phyloP scores from a whole-genome alignment of 1,140 invertebrate species.

The Chymomyza costata region DNA sequence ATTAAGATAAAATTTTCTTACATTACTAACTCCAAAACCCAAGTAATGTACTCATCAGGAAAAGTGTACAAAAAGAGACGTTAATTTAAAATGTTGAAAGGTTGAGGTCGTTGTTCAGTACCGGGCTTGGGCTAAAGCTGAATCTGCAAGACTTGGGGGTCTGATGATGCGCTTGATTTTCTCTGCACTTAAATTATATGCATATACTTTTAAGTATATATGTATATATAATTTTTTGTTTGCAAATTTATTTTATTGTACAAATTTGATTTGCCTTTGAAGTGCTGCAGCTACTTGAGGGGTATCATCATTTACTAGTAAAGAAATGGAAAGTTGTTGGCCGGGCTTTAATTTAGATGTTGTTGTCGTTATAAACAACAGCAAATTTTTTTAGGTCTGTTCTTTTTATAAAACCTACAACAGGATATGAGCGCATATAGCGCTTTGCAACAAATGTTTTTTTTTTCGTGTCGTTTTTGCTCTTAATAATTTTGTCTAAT shows the following conservation, averaged over 20 bases:
- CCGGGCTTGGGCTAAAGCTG: not conserved
- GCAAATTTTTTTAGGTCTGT: not conserved
- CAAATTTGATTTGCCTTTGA: not conserved
- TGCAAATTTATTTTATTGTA: not conserved
- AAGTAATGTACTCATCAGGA: no score
- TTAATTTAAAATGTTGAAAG: no score
- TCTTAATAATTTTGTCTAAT: not conserved
- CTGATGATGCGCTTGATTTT: conserved; percentile 34
- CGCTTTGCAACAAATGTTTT: conserved; percentile 7
- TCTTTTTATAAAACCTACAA: conserved; percentile 9
- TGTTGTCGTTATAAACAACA: not conserved
- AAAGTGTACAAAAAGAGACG: no score
- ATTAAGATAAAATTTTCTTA: no score
- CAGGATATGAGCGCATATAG: conserved; percentile 32
- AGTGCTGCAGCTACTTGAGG: not conserved
- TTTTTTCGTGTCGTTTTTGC: not conserved
- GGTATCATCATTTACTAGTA: not conserved
- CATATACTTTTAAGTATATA: not conserved
- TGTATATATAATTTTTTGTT: conserved; percentile 6
- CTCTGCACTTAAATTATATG: conserved; percentile 41
- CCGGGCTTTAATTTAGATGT: conserved; percentile 3
- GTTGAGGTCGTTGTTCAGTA: no score
- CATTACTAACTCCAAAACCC: no score
- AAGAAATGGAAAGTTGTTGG: conserved; percentile 38
- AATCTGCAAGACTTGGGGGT: conserved; percentile 10